These are phyloP conservation scores for Cosmia trapezina DNA, from an alignment of 2,888 invertebrate species.

Conservation along the genomic window DNA sequence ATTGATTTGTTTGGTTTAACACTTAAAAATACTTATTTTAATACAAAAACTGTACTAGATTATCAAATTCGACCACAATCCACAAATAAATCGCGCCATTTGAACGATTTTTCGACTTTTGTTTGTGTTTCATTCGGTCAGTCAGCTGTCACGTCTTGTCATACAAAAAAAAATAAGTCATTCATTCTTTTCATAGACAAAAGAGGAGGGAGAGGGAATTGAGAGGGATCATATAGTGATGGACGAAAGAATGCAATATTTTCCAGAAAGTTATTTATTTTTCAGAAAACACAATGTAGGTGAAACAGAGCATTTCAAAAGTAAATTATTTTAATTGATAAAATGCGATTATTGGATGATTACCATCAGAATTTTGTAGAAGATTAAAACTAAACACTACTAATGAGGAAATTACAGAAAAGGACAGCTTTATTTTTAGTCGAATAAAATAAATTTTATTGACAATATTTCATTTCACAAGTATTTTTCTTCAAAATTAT, in stretches of 20 bases:
- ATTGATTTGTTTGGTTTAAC: background rate
- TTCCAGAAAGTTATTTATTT: too few relatives aligned
- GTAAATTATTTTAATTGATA: background rate
- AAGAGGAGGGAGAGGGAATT: slow-evolving; percentile 16
- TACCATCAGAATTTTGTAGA: background rate
- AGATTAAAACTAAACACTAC: background rate
- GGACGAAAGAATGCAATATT: background rate
- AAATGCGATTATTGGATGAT: background rate
- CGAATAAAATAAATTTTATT: slow-evolving; percentile 17
- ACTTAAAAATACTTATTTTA: background rate
- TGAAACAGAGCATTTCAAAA: background rate
- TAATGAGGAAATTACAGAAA: background rate
- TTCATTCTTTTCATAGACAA: slow-evolving; percentile 41
- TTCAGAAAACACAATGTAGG: background rate
- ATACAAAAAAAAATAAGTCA: slow-evolving; percentile 1
- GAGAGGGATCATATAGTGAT: slow-evolving; percentile 5
- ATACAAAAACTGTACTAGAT: background rate
- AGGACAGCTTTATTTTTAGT: slow-evolving; percentile 8
- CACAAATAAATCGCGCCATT: slow-evolving; percentile 54
- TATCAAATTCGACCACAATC: slow-evolving; percentile 7
- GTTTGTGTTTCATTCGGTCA: slow-evolving; percentile 27
- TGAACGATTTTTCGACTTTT: slow-evolving; percentile 50
- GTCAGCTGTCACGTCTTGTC: slow-evolving; percentile 44
- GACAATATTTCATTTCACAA: background rate
- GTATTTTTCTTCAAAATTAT: background rate